Evolutionary conservation across 2,113 vertebrate genomes (phyloP), one percentile per base, ranked within the genome.

Genomic region (Apistogramma diplotaenia): DNA sequence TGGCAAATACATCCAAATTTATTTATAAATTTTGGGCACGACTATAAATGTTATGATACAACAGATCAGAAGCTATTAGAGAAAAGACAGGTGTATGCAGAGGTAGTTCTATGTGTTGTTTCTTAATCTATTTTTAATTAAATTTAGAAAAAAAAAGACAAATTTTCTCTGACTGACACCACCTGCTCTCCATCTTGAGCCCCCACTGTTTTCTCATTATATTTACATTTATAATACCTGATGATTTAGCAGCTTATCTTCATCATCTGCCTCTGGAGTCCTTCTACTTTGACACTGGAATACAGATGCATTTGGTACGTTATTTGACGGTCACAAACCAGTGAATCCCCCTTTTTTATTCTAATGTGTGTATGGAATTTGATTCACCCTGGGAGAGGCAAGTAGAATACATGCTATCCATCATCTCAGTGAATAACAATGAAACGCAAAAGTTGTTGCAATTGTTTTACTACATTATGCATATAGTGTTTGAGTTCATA

Each of bases 321-420:
- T 76, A 74, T 89, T 79, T 71, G 53, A 81, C 43, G 51, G 74
- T 88, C 74, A 79, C 84, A 85, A 88, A 81, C 83, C 86, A 85
- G 61, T 60, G 81, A 85, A 51, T 89, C 82, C 56, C 53, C 23
- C 51, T 25, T 3, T 27, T 74, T 89, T 76, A 85, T 79, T 74
- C 25, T 56, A 60, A 27, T 70, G 61, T 71, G 29, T 74, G 18
- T 61, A 77, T 89, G 85, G 27, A 76, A 81, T 90, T 79, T 74
- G 37, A 79, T 74, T 79, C 67, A 74, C 65, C 35, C 59, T 25
- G 78, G 74, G 73, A 87, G 62, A 88, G 10, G 1, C 40, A 57
- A 57, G 58, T 18, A 58, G 54, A 74, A 79, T 46, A 73, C 74
- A 77, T 58, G 65, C 61, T 61, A 77, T 86, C 74, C 74, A 82